Evolutionary conservation across 2,113 vertebrate species (phyloP).

Genomic region (Anoplopoma fimbria): DNA sequence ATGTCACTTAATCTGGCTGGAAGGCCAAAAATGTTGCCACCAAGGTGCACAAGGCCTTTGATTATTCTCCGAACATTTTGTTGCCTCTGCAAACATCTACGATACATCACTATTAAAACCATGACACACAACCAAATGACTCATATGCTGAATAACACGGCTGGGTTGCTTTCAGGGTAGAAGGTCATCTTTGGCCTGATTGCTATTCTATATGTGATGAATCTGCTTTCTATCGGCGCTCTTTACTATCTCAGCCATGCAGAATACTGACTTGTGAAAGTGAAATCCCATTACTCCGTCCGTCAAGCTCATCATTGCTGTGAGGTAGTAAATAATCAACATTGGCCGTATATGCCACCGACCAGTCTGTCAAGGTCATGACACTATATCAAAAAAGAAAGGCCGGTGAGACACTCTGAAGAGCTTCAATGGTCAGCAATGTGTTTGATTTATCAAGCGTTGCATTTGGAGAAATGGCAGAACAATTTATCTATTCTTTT

Average conservation of each 20-base stretch:
- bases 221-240: conserved; percentile 32
- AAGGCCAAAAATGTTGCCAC: conserved; percentile 4
- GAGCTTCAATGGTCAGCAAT: conserved; percentile 12
- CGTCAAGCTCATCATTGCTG: conserved; percentile 61
- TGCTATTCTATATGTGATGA: conserved; percentile 41
- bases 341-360: conserved; percentile 38
- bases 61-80: conserved; percentile 11
- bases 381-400: conserved; percentile 9
- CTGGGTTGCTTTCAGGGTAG: conserved; percentile 15
- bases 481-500: conserved; percentile 39
- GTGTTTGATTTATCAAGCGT: conserved; percentile 38
- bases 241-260: conserved; percentile 34
- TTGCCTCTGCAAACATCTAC: conserved; percentile 8
- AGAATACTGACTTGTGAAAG: conserved; percentile 50
- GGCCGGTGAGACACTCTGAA: background rate
- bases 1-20: background rate
- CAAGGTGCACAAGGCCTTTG: background rate
- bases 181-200: conserved; percentile 60
- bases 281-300: conserved; percentile 63
- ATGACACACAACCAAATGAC: conserved; percentile 18
- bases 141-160: conserved; percentile 16
- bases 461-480: conserved; percentile 21
- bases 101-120: background rate
- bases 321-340: conserved; percentile 60
- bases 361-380: conserved; percentile 70